Percentiles rank a stretch among this genome's conserved stretches.
Conservation (phyloP, 2,797 vertebrate genomes). For the Urophycis tenuis region DNA sequence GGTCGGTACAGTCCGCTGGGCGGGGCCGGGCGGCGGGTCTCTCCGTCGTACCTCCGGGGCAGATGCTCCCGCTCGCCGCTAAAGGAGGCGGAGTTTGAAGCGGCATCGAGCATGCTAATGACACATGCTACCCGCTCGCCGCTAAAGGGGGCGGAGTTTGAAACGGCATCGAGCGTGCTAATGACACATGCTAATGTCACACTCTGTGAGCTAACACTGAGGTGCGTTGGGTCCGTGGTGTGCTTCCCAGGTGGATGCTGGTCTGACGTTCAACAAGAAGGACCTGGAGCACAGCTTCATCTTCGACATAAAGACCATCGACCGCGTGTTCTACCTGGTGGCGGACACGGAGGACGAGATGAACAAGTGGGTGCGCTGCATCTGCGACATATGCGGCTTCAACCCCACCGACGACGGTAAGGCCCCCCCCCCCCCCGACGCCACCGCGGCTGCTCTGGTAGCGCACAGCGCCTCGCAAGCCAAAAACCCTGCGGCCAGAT, state of each 20-base stretch:
- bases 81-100: background rate
- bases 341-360: constrained; percentile 98
- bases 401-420: constrained; percentile 98
- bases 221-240: background rate
- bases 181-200: background rate
- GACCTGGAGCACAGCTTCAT: constrained; percentile 99
- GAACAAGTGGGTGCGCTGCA: constrained; percentile 99
- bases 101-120: background rate
- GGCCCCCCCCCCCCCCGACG: constrained; percentile 11
- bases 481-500: background rate
- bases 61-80: background rate
- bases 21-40: background rate
- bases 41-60: background rate
- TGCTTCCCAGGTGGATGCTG: constrained; percentile 85
- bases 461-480: background rate
- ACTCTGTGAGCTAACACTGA: background rate
- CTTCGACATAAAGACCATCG: constrained; percentile 98
- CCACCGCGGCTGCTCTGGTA: background rate
- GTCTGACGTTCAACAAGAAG: constrained; percentile 95
- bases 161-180: background rate
- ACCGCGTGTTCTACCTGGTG: constrained; percentile 96
- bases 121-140: background rate
- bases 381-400: constrained; percentile 99
- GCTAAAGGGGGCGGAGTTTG: background rate
- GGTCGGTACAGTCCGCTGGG: background rate